Base-by-base conservation (phyloP, 2,113 vertebrate genomes). In the Chroicocephalus ridibundus region DNA sequence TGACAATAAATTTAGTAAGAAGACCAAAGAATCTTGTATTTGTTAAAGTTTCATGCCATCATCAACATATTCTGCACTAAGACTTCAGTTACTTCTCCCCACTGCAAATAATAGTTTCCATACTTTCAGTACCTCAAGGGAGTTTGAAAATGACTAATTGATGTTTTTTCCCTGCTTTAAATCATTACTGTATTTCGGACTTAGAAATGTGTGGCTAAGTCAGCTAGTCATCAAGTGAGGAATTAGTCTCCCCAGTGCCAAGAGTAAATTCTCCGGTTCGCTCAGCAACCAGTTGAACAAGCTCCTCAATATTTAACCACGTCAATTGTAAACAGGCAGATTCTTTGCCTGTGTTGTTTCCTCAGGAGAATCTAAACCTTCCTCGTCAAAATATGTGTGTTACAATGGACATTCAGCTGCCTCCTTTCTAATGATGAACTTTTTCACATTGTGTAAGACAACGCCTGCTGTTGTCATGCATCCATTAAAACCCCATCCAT, bases 161-260 rank as follows among this genome's bases (percentile, higher is more conserved):
- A 97, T 96, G 93, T 12, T 69, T 95, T 97, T 96, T 71, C 95
- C 91, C 95, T 94, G 88, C 94, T 96, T 82, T 94, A 96, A 97
- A 96, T 97, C 91, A 96, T 97, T 91, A 86, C 82, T 91, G 60
- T 40, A 47, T 80, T 91, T 90, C 2, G 60, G 77, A 96, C 94
- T 97, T 93, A 85, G 81, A 93, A 97, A 96, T 31, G 54, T 84
- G 42, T 78, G 32, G 65, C 36, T 78, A 91, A 96, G 90, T 64
- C 91, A 92, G 80, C 82, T 62, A 77, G 64, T 84, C 19, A 47
- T 94, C 89, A 64, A 83, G 75, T 52, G 47, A 94, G 90, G 80
- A 93, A 61, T 85, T 74, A 88, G 58, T 38, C 55, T 97, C 94
- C 91, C 68, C 27, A 52, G 64, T 6, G 51, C 89, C 58, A 81